Conservation (phyloP, 2,797 vertebrate species). For the Semotilus atromaculatus region DNA sequence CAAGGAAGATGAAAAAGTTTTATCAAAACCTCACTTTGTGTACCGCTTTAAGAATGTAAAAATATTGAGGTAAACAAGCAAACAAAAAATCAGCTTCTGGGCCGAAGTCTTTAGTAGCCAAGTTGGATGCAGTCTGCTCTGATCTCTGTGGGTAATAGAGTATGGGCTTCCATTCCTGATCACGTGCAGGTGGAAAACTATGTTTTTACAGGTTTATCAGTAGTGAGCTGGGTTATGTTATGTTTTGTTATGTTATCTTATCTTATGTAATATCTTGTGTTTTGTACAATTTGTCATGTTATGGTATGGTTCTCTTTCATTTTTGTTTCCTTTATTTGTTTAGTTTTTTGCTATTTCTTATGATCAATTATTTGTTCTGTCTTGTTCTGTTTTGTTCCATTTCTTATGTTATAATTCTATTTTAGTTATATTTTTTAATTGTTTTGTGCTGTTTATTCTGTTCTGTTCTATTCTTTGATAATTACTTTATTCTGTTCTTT, state of each 20-base stretch:
- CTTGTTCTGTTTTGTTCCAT: not conserved
- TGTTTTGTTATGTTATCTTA: not conserved
- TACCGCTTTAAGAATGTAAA: not conserved
- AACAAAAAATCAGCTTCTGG: not conserved
- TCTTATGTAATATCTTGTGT: not conserved
- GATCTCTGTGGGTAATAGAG: not conserved
- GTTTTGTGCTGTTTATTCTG: not conserved
- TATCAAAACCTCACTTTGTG: not conserved
- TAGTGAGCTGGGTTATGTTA: not conserved
- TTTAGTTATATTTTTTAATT: not conserved
- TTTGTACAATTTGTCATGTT: not conserved
- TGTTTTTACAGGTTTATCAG: not conserved
- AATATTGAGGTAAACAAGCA: not conserved
- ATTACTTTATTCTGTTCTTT: not conserved
- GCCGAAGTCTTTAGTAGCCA: not conserved
- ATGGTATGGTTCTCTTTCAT: not conserved
- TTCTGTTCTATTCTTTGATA: not conserved
- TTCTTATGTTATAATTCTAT: not conserved
- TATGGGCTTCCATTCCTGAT: slow-evolving; percentile 5
- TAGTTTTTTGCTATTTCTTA: not conserved
- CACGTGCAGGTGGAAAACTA: not conserved
- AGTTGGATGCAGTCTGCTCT: not conserved
- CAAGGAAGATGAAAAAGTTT: slow-evolving; percentile 1
- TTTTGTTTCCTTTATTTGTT: not conserved
- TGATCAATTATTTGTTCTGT: not conserved